Percentiles rank a stretch among this genome's conserved stretches.
phyloP scores from a whole-genome alignment of 1,140 invertebrate genomes.

The Drosophila ogumai region DNA sequence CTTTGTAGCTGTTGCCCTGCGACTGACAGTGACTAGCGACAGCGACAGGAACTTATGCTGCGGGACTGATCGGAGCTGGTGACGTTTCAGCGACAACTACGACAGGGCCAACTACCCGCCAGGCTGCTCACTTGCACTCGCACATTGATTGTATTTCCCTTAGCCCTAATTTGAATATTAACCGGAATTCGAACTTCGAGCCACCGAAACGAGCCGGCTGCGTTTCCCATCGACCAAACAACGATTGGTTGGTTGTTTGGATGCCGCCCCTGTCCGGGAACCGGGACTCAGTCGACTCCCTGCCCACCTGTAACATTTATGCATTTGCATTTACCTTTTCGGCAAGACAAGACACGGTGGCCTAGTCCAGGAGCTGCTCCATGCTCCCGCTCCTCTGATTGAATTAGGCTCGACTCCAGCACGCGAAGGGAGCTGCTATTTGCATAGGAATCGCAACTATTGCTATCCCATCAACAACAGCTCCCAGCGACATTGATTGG shows the following conservation, averaged over 20 bases:
- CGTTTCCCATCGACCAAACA: constrained; percentile 72
- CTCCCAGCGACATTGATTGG: constrained; percentile 48
- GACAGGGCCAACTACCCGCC: constrained; percentile 47
- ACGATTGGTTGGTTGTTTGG: constrained; percentile 69
- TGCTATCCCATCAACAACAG: constrained; percentile 44
- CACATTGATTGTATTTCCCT: constrained; percentile 44
- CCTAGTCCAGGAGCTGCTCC: constrained; percentile 40
- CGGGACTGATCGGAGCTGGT: constrained; percentile 4
- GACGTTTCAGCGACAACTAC: constrained; percentile 24
- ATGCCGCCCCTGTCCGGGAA: constrained; percentile 47
- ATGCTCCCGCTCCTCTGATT: constrained; percentile 40
- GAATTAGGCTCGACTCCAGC: constrained; percentile 43
- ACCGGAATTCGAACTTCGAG: constrained; percentile 64
- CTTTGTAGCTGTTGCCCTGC: constrained; percentile 12
- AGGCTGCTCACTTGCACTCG: constrained; percentile 57
- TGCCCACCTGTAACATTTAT: constrained; percentile 58
- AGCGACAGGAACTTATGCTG: constrained; percentile 32
- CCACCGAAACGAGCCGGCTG: constrained; percentile 41
- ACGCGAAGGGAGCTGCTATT: constrained; percentile 47
- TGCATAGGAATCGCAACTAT: constrained; percentile 49
- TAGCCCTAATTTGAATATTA: constrained; percentile 76
- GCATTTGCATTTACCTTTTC: constrained; percentile 49
- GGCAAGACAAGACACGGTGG: constrained; percentile 52
- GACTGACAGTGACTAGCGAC: constrained; percentile 27
- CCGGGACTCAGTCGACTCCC: constrained; percentile 20